phyloP scores from a whole-genome alignment of 2,888 invertebrate genomes.

The Meteorus colon region DNA sequence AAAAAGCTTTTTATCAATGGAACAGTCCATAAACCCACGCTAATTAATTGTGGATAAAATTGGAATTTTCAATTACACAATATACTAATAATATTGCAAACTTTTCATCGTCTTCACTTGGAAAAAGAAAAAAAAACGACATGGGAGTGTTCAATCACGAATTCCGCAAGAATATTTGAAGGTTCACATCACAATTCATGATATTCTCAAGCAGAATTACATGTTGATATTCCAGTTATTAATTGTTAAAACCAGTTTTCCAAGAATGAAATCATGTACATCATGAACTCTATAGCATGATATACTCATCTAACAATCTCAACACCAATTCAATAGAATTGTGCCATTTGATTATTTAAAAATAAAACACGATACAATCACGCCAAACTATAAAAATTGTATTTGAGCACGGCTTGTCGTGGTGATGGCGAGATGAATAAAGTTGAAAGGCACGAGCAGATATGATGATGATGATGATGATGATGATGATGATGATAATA shows the following conservation, averaged over 20 bases:
- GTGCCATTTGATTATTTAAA: constrained; percentile 31
- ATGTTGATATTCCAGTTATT: background rate
- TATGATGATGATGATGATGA: constrained; percentile 25
- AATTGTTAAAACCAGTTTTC: background rate
- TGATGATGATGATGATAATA: constrained; percentile 16
- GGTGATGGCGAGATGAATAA: constrained; percentile 38
- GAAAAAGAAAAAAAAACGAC: too few species aligned
- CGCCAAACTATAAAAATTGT: constrained; percentile 37
- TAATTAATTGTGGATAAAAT: constrained; percentile 25
- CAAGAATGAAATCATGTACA: background rate
- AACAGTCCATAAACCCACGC: constrained; percentile 1
- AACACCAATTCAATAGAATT: constrained; percentile 10
- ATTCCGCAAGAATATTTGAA: background rate
- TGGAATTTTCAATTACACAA: background rate
- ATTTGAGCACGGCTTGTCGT: constrained; percentile 67
- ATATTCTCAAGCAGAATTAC: background rate
- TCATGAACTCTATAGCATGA: background rate
- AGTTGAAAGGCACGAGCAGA: constrained; percentile 35
- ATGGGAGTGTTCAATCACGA: too few species aligned
- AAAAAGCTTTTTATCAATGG: constrained; percentile 23
- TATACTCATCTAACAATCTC: background rate
- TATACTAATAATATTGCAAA: background rate
- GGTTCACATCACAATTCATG: background rate
- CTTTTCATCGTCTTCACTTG: background rate
- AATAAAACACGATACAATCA: background rate